Percentiles rank a stretch among this genome's conserved stretches.
Conservation (phyloP, 2,113 vertebrate genomes). For the Corythaeola cristata region DNA sequence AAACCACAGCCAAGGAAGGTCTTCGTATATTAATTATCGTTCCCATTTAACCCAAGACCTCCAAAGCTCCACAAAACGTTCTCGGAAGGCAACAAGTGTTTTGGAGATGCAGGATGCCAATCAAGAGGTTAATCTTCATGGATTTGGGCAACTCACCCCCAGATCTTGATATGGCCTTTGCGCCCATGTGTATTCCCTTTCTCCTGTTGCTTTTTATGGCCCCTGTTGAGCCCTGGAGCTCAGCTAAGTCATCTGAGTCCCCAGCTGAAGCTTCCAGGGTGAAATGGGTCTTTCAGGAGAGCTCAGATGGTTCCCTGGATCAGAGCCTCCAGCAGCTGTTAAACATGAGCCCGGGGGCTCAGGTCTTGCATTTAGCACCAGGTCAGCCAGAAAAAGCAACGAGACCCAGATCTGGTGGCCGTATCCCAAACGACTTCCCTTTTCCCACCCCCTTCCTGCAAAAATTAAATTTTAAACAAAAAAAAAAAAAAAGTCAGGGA, state of each 20-base stretch:
- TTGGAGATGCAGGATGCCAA: not conserved
- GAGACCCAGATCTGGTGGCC: too few relatives aligned
- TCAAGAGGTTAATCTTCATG: not conserved
- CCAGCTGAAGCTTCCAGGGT: accelerated
- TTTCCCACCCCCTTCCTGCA: not conserved
- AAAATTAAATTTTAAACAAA: too few relatives aligned
- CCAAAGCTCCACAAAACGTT: not conserved
- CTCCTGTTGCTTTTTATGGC: not conserved
- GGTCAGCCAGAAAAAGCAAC: not conserved
- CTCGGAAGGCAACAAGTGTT: too few relatives aligned
- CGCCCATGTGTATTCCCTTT: not conserved
- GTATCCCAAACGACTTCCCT: accelerated
- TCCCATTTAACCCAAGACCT: not conserved
- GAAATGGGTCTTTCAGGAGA: accelerated
- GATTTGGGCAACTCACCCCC: not conserved
- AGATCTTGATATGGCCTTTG: not conserved
- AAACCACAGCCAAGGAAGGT: not conserved
- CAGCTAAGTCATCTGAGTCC: not conserved
- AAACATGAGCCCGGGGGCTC: not conserved
- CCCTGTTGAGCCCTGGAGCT: not conserved
- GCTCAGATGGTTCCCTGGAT: not conserved
- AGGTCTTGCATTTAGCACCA: not conserved
- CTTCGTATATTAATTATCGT: not conserved
- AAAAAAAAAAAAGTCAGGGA: too few relatives aligned
- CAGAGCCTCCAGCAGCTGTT: not conserved